Evolutionary conservation across 2,888 invertebrate species (phyloP).

Genomic region (Eristalis arbustorum): DNA sequence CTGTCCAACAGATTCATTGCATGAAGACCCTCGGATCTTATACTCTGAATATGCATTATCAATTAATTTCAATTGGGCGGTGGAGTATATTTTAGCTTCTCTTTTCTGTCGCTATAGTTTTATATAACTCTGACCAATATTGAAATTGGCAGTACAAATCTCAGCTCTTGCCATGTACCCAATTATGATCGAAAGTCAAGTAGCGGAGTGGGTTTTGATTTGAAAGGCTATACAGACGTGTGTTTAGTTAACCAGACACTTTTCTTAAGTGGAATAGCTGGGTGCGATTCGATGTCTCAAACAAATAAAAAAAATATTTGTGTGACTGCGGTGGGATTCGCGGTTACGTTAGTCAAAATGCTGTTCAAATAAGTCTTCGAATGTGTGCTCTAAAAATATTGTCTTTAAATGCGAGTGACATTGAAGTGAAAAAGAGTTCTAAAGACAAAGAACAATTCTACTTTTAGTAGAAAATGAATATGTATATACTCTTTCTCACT

Average conservation of each 20-base stretch:
- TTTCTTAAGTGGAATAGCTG: slow-evolving; percentile 26
- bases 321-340: slow-evolving; percentile 5
- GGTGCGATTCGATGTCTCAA: slow-evolving; percentile 30
- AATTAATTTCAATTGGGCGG: slow-evolving; percentile 60
- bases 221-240: slow-evolving; percentile 25
- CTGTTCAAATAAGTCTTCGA: neutral
- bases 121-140: slow-evolving; percentile 52
- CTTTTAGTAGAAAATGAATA: too few species aligned
- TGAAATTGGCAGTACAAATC: slow-evolving; percentile 25
- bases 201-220: slow-evolving; percentile 42
- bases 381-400: neutral
- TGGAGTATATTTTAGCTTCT: slow-evolving; percentile 32
- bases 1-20: slow-evolving; percentile 64
- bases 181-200: slow-evolving; percentile 35
- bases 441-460: neutral
- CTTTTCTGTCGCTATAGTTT: slow-evolving; percentile 8
- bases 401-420: neutral
- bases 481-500: too few species aligned
- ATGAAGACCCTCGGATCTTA: slow-evolving; percentile 50
- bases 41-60: slow-evolving; percentile 51
- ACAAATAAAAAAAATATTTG: slow-evolving; percentile 41
- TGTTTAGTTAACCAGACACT: slow-evolving; percentile 28
- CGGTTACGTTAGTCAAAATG: neutral
- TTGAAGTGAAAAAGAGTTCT: neutral
- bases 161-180: neutral